A percentile compares a stretch with the other conserved stretches of the same genome.
These are phyloP conservation scores for Sebastes goodei DNA, from an alignment of 2,797 vertebrate species.

Conservation along the genomic window DNA sequence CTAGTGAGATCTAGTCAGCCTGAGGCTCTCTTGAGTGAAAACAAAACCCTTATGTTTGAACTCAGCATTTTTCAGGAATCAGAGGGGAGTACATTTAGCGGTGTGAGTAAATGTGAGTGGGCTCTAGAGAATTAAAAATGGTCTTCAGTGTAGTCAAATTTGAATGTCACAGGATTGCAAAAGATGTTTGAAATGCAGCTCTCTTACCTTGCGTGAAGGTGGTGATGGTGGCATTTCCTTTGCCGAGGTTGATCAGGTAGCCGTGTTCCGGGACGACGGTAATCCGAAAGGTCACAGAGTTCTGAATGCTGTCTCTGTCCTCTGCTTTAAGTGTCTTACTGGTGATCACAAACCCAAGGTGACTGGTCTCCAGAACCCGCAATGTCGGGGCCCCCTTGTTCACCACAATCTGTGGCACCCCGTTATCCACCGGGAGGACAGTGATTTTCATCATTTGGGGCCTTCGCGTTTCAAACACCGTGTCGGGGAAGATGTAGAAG, in stretches of 20 bases:
- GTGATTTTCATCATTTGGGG: slow-evolving; percentile 92
- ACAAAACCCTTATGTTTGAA: slow-evolving; percentile 53
- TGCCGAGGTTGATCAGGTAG: slow-evolving; percentile 90
- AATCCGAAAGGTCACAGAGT: slow-evolving; percentile 87
- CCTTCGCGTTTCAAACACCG: slow-evolving; percentile 89
- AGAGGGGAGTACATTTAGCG: slow-evolving; percentile 27
- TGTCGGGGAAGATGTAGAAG: slow-evolving; percentile 95
- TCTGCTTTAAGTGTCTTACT: slow-evolving; percentile 91
- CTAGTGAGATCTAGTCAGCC: slow-evolving; percentile 47
- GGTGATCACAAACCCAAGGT: slow-evolving; percentile 92
- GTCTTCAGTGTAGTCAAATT: slow-evolving; percentile 26
- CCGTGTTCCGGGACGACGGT: slow-evolving; percentile 87
- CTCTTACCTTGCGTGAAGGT: slow-evolving; percentile 94
- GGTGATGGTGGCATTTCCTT: slow-evolving; percentile 91
- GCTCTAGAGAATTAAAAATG: slow-evolving; percentile 20
- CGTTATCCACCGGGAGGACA: slow-evolving; percentile 89
- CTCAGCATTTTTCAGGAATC: slow-evolving; percentile 45
- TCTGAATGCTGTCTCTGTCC: slow-evolving; percentile 89
- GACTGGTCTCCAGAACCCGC: slow-evolving; percentile 85
- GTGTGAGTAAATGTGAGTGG: slow-evolving; percentile 31
- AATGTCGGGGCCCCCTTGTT: slow-evolving; percentile 93
- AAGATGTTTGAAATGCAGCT: neutral
- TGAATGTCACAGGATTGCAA: slow-evolving; percentile 16
- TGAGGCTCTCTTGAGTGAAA: slow-evolving; percentile 51
- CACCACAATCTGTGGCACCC: slow-evolving; percentile 88